phyloP scores from a whole-genome alignment of 2,113 vertebrate species.

The Pagrus major region DNA sequence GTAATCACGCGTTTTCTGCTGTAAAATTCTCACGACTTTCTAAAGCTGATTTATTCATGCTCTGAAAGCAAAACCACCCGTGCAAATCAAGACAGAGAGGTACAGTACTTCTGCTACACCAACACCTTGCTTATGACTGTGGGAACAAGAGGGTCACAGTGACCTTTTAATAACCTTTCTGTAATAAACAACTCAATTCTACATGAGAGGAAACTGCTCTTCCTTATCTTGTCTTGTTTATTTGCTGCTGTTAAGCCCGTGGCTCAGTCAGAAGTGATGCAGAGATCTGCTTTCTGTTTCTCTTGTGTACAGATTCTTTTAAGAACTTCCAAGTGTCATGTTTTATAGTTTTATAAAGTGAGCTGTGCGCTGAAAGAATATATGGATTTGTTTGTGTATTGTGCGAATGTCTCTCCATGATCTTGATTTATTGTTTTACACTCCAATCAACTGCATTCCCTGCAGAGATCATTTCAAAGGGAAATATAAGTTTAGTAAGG shows the following conservation, averaged over 20 bases:
- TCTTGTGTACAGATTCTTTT: neutral
- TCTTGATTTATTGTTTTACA: slow-evolving; percentile 40
- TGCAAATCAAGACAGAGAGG: slow-evolving; percentile 26
- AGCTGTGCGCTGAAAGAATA: slow-evolving; percentile 2
- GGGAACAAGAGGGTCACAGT: slow-evolving; percentile 12
- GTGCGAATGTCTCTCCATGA: slow-evolving; percentile 14
- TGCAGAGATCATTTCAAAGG: slow-evolving; percentile 31
- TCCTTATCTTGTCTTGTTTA: slow-evolving; percentile 2
- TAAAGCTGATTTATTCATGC: slow-evolving; percentile 5
- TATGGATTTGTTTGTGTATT: slow-evolving; percentile 33
- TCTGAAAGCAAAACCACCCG: slow-evolving; percentile 15
- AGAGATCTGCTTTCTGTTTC: neutral
- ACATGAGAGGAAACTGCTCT: slow-evolving; percentile 28
- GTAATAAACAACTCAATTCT: slow-evolving; percentile 34
- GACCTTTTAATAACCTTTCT: slow-evolving; percentile 55
- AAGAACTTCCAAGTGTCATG: neutral
- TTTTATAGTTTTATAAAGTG: slow-evolving; percentile 1
- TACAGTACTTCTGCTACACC: neutral
- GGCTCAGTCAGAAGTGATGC: slow-evolving; percentile 20
- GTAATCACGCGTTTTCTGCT: neutral
- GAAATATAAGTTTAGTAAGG: slow-evolving; percentile 32
- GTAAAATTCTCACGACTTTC: neutral
- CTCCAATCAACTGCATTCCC: neutral
- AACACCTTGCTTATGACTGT: slow-evolving; percentile 26
- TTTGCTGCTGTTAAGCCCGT: slow-evolving; percentile 19